phyloP scores from a whole-genome alignment of 1,140 invertebrate genomes.

The Pseudomyrmex pallidus region DNA sequence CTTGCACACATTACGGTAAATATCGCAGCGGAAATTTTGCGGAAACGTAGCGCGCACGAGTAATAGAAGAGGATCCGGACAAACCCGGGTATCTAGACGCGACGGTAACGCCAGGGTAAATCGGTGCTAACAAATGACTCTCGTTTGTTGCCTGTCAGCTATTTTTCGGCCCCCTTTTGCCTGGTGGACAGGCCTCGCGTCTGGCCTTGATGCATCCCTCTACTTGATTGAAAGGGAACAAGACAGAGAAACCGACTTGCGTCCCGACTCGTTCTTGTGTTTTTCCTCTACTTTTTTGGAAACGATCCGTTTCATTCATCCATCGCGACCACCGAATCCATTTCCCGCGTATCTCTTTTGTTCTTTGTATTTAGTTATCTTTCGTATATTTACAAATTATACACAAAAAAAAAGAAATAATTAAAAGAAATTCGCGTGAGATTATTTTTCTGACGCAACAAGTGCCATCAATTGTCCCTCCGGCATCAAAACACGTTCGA shows the following conservation, averaged over 20 bases:
- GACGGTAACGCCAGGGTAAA: conserved; percentile 55
- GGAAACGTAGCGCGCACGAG: conserved; percentile 5
- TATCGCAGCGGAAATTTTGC: neutral
- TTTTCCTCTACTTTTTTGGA: conserved; percentile 60
- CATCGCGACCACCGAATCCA: neutral
- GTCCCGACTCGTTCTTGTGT: conserved; percentile 59
- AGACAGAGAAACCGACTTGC: conserved; percentile 52
- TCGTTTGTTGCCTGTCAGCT: conserved; percentile 77
- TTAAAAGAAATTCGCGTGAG: too few relatives aligned
- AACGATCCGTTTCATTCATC: conserved; percentile 14
- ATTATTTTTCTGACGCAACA: neutral
- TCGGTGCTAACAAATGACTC: conserved; percentile 77
- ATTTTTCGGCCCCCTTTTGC: conserved; percentile 72
- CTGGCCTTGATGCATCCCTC: conserved; percentile 71
- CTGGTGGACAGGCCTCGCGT: conserved; percentile 61
- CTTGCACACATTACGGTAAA: neutral
- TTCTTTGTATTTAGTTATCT: neutral
- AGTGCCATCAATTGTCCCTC: too few relatives aligned
- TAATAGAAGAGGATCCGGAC: conserved; percentile 9
- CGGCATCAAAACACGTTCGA: too few relatives aligned
- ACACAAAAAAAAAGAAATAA: neutral
- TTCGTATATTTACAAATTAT: neutral
- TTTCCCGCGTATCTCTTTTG: neutral
- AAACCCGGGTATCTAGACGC: conserved; percentile 34
- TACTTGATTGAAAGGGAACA: conserved; percentile 54